Percentiles rank a stretch among this genome's conserved stretches.
phyloP scores from a whole-genome alignment of 2,888 invertebrate species.

The Eupithecia tripunctaria region DNA sequence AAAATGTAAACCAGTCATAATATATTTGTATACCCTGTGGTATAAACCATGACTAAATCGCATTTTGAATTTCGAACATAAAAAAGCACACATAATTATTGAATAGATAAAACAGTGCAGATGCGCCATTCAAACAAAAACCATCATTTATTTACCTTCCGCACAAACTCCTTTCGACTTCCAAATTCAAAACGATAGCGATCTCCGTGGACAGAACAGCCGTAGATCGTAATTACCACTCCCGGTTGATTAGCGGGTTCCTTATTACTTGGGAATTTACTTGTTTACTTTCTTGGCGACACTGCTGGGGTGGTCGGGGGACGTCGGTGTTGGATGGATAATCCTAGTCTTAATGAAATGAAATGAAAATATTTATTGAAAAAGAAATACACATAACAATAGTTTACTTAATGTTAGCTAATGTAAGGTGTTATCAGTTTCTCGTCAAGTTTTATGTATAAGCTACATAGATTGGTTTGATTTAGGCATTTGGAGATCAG shows the following conservation, averaged over 20 bases:
- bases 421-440: no score
- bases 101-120: neutral
- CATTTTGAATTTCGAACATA: neutral
- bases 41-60: neutral
- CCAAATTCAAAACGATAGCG: constrained; percentile 32
- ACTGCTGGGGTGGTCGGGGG: constrained; percentile 55
- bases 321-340: constrained; percentile 44
- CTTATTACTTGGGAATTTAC: constrained; percentile 79
- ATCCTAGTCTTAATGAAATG: constrained; percentile 7
- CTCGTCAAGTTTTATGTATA: no score
- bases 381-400: no score
- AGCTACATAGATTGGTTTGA: no score
- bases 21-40: no score
- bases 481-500: no score
- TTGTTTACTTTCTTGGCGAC: constrained; percentile 71
- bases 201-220: constrained; percentile 46
- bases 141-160: constrained; percentile 2
- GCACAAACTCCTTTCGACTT: constrained; percentile 3
- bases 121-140: constrained; percentile 6
- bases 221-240: constrained; percentile 71
- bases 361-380: no score
- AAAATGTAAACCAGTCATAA: no score
- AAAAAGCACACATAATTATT: neutral
- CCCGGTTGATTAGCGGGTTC: constrained; percentile 67
- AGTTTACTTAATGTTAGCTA: no score